Evolutionary conservation across 2,888 invertebrate species (phyloP), one percentile per base, ranked within the genome.

Genomic region (Pollenia amentaria): DNA sequence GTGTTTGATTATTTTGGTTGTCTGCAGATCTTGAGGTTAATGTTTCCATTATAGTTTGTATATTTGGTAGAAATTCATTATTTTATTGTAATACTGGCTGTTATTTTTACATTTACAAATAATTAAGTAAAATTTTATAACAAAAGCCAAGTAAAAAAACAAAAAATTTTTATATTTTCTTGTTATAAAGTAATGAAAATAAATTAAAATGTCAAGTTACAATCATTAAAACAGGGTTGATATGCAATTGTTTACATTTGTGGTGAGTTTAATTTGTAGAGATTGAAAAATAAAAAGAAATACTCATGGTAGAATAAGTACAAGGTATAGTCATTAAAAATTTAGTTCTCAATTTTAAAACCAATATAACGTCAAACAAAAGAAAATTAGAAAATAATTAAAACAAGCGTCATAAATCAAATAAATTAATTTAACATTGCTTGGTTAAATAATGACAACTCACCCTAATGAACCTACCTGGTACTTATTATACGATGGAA

Each of bases 31-130:
- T 73, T 72, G 80, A 62, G 21, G 77, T 72, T 62, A 84, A 73
- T 53, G 73, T 80, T 84, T 87, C 84, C 87, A 87, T 87, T 76
- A 72, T 77, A 46, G 11, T 82, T 21, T 76, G 48, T 16, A 38
- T 16, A 67, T 9, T 53, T 76, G 46, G 29, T 29, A 29, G 6
- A 29, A 40, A 11, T 77, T 55, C 21, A 46, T 48, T 18, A 51
- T 53, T 60, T 57, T 21, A 0, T 48, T 46, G 8, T 38, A 69
- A 12, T 21, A 16, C 0, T 42, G 10, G 1, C 7, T 21, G n/a
- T 3, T 3, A 29, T 10, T 38, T 44, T 42, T 29, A 75, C 7
- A 42, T 69, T 69, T 53, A 38, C 3, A 42, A 51, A 6, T 40
- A 60, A 42, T 51, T 80, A 38, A 10, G 44, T 7, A 40, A 16